phyloP scores from a whole-genome alignment of 2,888 invertebrate species.

The Drosophila nigricruria region DNA sequence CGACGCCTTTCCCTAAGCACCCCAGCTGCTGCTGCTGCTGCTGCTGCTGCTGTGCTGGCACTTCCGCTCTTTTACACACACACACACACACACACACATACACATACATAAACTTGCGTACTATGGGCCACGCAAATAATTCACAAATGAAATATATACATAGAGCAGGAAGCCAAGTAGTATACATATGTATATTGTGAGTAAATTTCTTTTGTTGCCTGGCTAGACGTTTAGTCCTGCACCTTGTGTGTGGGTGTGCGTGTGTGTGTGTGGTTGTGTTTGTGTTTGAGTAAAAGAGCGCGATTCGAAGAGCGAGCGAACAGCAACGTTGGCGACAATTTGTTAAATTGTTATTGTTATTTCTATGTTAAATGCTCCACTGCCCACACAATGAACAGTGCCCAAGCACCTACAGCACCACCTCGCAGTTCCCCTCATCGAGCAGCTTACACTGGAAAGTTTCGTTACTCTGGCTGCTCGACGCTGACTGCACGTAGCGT shows the following conservation, averaged over 20 bases:
- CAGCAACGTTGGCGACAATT: conserved; percentile 71
- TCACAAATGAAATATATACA: conserved; percentile 60
- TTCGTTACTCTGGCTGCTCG: conserved; percentile 31
- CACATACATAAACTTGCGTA: conserved; percentile 38
- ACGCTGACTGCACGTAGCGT: conserved; percentile 74
- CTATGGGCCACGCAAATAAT: conserved; percentile 69
- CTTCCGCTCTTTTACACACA: conserved; percentile 56
- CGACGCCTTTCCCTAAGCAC: conserved; percentile 44
- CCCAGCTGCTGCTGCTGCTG: conserved; percentile 43
- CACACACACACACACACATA: conserved; percentile 40
- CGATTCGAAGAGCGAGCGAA: conserved; percentile 24
- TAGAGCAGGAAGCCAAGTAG: conserved; percentile 70
- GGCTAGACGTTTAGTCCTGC: conserved; percentile 66
- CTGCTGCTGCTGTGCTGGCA: conserved; percentile 55
- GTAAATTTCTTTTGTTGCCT: conserved; percentile 74
- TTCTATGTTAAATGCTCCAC: conserved; percentile 80
- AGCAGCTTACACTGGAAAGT: conserved; percentile 34
- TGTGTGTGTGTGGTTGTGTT: conserved; percentile 6
- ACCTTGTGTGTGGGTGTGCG: conserved; percentile 25
- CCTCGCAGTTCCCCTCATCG: background rate
- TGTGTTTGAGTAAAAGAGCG: conserved; percentile 6
- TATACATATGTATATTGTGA: conserved; percentile 67
- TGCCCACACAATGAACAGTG: conserved; percentile 68
- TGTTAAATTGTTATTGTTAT: conserved; percentile 82
- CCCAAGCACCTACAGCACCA: background rate